A percentile compares a stretch with the other conserved stretches of the same genome.
These are phyloP conservation scores for Isotomurus palustris DNA, from an alignment of 2,888 invertebrate genomes.

Conservation along the genomic window DNA sequence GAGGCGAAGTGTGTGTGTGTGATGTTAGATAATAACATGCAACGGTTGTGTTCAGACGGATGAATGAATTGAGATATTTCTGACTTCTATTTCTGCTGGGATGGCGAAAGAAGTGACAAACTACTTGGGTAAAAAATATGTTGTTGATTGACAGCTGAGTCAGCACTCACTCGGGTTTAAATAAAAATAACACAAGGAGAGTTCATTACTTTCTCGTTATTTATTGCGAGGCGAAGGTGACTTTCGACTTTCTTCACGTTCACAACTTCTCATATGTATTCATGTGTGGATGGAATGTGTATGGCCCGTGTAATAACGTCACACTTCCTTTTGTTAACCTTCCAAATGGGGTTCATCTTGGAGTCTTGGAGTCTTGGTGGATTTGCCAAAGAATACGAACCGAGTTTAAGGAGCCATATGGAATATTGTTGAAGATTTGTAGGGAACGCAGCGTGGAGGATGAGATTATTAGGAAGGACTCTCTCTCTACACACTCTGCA, in stretches of 20 bases:
- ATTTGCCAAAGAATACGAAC: neutral
- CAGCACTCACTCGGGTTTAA: slow-evolving; percentile 3
- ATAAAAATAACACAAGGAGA: slow-evolving; percentile 9
- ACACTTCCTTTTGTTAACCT: slow-evolving; percentile 1
- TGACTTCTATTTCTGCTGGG: neutral
- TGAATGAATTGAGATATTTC: no score
- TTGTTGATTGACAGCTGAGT: slow-evolving; percentile 9
- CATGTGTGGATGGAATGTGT: no score
- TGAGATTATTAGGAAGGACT: no score
- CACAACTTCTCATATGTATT: no score
- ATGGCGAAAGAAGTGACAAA: slow-evolving; percentile 1
- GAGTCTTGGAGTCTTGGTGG: neutral
- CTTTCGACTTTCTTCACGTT: no score
- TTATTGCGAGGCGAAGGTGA: neutral
- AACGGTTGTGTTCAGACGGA: no score
- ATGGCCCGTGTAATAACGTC: no score
- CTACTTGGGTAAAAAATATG: neutral
- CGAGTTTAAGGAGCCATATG: neutral
- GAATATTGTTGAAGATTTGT: neutral
- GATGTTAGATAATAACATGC: no score
- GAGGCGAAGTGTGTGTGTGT: no score
- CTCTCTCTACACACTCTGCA: no score
- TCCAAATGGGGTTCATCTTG: neutral
- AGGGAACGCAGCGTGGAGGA: no score
- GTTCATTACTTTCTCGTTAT: slow-evolving; percentile 1